A percentile compares a stretch with the other conserved stretches of the same genome.
Conservation (phyloP, 2,113 vertebrate genomes). For the Hippopotamus amphibius region DNA sequence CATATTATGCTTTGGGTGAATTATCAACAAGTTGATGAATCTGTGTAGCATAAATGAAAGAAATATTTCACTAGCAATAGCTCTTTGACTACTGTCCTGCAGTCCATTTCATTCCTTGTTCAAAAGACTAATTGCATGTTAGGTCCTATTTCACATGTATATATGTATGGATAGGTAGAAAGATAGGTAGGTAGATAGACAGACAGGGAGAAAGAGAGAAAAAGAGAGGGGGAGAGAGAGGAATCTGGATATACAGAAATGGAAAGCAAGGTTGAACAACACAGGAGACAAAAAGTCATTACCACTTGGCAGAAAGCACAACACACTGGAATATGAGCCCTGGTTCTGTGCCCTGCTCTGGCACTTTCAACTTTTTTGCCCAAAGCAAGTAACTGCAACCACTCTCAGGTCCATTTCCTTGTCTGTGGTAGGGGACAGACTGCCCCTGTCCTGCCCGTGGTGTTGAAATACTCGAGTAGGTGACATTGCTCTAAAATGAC, state of each 20-base stretch:
- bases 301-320: neutral
- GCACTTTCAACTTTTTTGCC: neutral
- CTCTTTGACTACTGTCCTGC: neutral
- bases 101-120: neutral
- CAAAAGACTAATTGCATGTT: conserved; percentile 8
- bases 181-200: no score
- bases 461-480: neutral
- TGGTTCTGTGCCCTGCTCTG: neutral
- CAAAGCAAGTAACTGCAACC: neutral
- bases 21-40: conserved; percentile 13
- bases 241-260: neutral
- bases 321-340: neutral
- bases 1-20: conserved; percentile 10
- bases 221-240: no score
- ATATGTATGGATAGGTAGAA: neutral
- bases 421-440: neutral
- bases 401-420: neutral
- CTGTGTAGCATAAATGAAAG: neutral
- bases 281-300: neutral
- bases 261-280: neutral
- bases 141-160: neutral
- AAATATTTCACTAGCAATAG: neutral
- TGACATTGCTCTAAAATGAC: neutral
- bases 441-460: neutral
- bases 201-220: accelerated